Evolutionary conservation across 1,140 invertebrate genomes (phyloP).

Genomic region (Cotesia chilonis): DNA sequence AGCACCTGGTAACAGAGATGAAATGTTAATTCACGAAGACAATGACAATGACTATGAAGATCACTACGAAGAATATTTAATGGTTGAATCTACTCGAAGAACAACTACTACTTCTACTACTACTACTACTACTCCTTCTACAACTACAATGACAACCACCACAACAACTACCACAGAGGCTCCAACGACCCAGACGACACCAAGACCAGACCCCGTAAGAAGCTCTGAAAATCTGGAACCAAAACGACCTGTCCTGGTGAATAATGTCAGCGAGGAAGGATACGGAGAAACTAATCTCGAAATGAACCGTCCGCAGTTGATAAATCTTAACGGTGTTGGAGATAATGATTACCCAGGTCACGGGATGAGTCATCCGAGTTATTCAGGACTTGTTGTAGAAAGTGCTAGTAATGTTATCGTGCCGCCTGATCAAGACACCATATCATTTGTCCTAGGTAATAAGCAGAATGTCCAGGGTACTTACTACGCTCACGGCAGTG

Average conservation of each 20-base stretch:
- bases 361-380: constrained; percentile 49
- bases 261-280: not conserved
- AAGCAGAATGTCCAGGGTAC: constrained; percentile 69
- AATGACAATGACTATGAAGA: constrained; percentile 10
- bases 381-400: constrained; percentile 53
- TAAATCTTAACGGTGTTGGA: not conserved
- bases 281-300: no score
- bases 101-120: constrained; percentile 25
- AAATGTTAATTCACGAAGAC: not conserved
- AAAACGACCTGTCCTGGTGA: constrained; percentile 40
- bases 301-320: no score
- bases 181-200: constrained; percentile 19
- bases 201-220: not conserved
- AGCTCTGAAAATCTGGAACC: no score
- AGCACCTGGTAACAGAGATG: constrained; percentile 25
- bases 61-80: constrained; percentile 18
- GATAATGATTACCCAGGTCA: constrained; percentile 37
- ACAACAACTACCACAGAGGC: constrained; percentile 16
- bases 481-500: constrained; percentile 61
- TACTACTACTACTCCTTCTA: not conserved
- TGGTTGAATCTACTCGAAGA: constrained; percentile 13
- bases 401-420: constrained; percentile 73
- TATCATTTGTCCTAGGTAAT: constrained; percentile 72
- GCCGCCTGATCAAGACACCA: constrained; percentile 71
- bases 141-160: constrained; percentile 7